Evolutionary conservation across 2,888 invertebrate species (phyloP), one percentile per base, ranked within the genome.

Genomic region (Melanargia galathea): DNA sequence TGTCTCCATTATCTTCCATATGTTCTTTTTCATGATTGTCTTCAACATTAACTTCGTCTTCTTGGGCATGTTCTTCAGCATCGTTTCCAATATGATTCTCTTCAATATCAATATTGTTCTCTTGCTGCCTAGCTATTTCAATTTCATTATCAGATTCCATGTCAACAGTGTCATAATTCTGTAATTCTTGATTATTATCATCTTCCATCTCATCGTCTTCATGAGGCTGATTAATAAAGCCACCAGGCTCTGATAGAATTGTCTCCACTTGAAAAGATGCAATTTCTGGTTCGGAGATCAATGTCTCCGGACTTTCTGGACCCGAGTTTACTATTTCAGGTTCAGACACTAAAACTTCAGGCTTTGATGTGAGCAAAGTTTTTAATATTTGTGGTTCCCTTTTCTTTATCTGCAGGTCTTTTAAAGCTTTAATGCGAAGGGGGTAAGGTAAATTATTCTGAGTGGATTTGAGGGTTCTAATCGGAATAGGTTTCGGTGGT

Each of bases 351-450:
- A 91, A 68, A 48, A 90, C 83, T 73, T 92, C 91, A 0, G 91
- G 90, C 74, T 90, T 90, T 0, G 90, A 71, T 7, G 92, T 92
- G 20, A 92, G 75, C 56, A 92, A 76, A 4, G 92, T 90, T 74
- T 92, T 92, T n/a, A 92, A 77, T 69, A 92, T 92, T 71, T 92
- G 90, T 2, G 92, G 92, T 74, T 91, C 90, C 66, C 89, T 90
- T 73, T 90, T 89, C 75, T 87, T 91, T 60, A 88, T 91, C 79
- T 92, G 92, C 60, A 92, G 81, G 72, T 92, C 92, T 72, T 90
- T 91, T n/a, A 92, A 78, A 6, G 92, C 91, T 78, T 91, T 90
- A 54, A 92, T 92, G 22, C 92, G 85, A 49, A 92, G 78, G 3
- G 92, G 92, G 74, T 91, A 92, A 13, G 91, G 90, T 64, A 90